phyloP scores from a whole-genome alignment of 2,888 invertebrate species.

The Stenodera caucasica region DNA sequence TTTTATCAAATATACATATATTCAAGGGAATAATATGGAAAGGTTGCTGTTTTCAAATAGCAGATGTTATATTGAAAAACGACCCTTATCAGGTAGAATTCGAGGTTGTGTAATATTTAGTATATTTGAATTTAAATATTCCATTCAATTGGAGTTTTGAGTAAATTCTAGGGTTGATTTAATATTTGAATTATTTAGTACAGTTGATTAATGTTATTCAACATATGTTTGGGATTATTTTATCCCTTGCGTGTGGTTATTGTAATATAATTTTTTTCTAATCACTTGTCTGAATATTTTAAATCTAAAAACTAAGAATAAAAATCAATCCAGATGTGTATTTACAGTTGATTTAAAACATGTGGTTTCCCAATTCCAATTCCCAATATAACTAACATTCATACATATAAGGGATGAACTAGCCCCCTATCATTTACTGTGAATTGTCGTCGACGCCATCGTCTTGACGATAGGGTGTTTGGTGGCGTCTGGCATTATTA shows the following conservation, averaged over 20 bases:
- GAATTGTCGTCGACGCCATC: slow-evolving; percentile 6
- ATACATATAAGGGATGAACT: neutral
- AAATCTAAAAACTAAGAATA: neutral
- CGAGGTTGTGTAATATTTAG: too few species aligned
- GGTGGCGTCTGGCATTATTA: slow-evolving; percentile 16
- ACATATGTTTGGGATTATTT: too few species aligned
- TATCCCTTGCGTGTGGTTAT: too few species aligned
- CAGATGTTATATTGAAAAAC: neutral
- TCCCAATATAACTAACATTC: neutral
- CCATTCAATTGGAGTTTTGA: too few species aligned
- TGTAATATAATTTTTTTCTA: too few species aligned
- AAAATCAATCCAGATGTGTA: slow-evolving; percentile 5
- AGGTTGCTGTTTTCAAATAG: neutral
- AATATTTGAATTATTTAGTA: too few species aligned
- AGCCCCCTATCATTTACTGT: neutral
- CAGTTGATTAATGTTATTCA: too few species aligned
- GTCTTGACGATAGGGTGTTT: slow-evolving; percentile 18
- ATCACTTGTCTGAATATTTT: too few species aligned
- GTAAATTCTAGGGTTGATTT: too few species aligned
- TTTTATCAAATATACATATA: too few species aligned
- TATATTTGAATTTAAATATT: too few species aligned
- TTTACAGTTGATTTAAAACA: slow-evolving; percentile 1
- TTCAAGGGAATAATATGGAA: too few species aligned
- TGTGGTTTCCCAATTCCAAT: neutral
- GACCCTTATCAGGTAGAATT: neutral